Percentiles rank a stretch among this genome's conserved stretches.
phyloP scores from a whole-genome alignment of 2,797 vertebrate genomes.

The Heteromormyrus szaboi region DNA sequence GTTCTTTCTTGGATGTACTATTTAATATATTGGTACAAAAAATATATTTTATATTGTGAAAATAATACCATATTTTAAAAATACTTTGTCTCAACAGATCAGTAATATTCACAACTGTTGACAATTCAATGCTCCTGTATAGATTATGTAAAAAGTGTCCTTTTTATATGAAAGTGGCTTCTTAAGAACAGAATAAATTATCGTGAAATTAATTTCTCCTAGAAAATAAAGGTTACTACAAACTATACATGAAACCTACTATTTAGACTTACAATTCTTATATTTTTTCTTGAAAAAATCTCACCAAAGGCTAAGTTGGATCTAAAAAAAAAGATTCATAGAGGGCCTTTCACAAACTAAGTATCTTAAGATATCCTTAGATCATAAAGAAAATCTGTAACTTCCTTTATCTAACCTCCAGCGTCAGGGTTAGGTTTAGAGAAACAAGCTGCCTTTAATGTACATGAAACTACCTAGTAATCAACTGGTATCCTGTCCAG shows the following conservation, averaged over 20 bases:
- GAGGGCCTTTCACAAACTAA: not conserved
- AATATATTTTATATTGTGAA: conserved; percentile 4
- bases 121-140: not conserved
- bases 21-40: conserved; percentile 7
- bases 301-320: not conserved
- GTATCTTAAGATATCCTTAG: not conserved
- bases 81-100: not conserved
- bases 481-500: not conserved
- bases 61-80: not conserved
- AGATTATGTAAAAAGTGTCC: not conserved
- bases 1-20: not conserved
- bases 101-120: not conserved
- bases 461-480: not conserved
- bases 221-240: not conserved
- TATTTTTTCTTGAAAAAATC: not conserved
- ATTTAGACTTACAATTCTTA: not conserved
- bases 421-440: not conserved
- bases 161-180: not conserved
- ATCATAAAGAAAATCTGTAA: not conserved
- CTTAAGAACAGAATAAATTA: not conserved
- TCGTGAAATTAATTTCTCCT: not conserved
- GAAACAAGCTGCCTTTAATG: not conserved
- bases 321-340: not conserved
- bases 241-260: not conserved
- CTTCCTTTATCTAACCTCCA: not conserved